Conservation (phyloP, 1,140 invertebrate genomes). For the Hesperophylax magnus region DNA sequence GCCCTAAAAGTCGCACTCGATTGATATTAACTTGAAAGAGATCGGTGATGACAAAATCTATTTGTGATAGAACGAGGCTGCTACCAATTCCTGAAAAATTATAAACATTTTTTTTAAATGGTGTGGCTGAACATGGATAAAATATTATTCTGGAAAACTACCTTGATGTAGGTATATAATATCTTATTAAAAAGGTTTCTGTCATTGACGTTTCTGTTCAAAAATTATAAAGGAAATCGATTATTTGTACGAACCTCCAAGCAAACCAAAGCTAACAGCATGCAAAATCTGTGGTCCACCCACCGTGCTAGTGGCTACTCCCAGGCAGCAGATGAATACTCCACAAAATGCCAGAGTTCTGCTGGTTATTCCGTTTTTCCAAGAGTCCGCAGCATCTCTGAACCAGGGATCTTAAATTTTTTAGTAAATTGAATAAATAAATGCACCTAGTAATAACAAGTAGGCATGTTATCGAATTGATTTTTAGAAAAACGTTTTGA, state of each 20-base stretch:
- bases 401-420: conserved; percentile 66
- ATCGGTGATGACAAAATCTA: conserved; percentile 66
- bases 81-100: conserved; percentile 65
- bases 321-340: conserved; percentile 59
- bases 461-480: no score
- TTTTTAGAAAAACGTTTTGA: no score
- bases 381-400: conserved; percentile 67
- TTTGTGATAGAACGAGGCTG: conserved; percentile 66
- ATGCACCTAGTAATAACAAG: no score
- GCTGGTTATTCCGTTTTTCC: conserved; percentile 63
- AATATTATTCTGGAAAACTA: no score
- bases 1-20: conserved; percentile 62
- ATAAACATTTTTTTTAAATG: neutral
- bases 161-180: no score
- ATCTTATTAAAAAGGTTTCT: no score
- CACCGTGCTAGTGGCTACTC: conserved; percentile 61
- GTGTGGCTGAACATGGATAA: neutral
- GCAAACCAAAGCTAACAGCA: conserved; percentile 62
- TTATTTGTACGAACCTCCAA: conserved; percentile 60
- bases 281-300: conserved; percentile 59
- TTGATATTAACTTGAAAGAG: conserved; percentile 64
- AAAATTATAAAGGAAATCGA: neutral
- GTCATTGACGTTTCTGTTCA: no score
- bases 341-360: conserved; percentile 64
- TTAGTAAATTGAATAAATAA: neutral